Evolutionary conservation across 2,797 vertebrate genomes (phyloP), one percentile per base, ranked within the genome.

Genomic region (Syndactyla subalaris): DNA sequence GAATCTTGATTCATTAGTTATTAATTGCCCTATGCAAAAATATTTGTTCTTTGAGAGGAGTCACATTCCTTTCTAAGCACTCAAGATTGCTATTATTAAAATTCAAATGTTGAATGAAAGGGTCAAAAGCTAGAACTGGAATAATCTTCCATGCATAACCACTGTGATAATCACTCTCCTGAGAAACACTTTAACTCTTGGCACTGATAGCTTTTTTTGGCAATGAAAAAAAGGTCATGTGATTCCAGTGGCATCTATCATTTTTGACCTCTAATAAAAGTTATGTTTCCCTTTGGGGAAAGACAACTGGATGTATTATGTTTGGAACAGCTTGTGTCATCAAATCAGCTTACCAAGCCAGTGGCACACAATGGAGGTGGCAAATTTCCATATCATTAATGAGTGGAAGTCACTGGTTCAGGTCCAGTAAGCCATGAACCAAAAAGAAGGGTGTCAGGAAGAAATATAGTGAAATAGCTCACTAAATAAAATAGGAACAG

Each of bases 251-350:
- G 46, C 49, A 84, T 85, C 63, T 73, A 79, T 92, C 2, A 5
- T 10, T 88, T 96, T 92, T 94, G 71, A 76, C 76, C 62, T 95
- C 46, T 91, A 80, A 85, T 76, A 92, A 97, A 97, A 93, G 62
- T 43, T 19, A 73, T 91, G 41, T 87, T 93, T 88, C 51, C 86
- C 36, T 85, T 74, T 94, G 34, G 62, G 59, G 39, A 93, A 89
- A 94, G 61, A 66, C 55, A 89, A n/a, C 39, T 41, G 62, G 88
- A 93, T 70, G 72, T 51, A 92, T 93, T 95, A 52, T 86, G 12
- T 77, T 93, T 68, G 32, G 63, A 92, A 91, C 49, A 88, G 54
- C 30, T 81, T 95, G 87, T 88, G 65, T 79, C 81, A 87, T 72
- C 73, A 51, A 62, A 73, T n/a, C 26, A 22, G 39, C 32, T 89